Base-by-base conservation (phyloP, 2,888 invertebrate species). In the Acrobasis consociella region DNA sequence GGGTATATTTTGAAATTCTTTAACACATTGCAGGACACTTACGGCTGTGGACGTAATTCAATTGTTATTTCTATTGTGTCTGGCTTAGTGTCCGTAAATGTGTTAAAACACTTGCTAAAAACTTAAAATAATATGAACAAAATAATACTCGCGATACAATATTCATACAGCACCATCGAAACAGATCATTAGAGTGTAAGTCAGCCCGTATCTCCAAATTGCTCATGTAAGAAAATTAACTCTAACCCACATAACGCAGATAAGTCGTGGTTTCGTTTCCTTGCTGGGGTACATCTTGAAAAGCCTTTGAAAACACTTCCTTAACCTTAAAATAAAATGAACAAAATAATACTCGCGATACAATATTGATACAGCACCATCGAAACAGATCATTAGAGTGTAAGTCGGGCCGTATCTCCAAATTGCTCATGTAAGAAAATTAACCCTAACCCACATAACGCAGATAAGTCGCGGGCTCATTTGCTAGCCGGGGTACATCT, bases 1-100 rank as follows among this genome's bases (percentile, higher is more conserved):
- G 88, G 89, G 88, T 91, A 89, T 88, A 91, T 91, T 91, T 91
- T 89, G 91, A 92, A 91, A 91, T 91, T 92, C 91, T 92, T 91
- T 91, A 90, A n/a, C n/a, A n/a, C n/a, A n/a, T n/a, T n/a, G n/a
- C n/a, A n/a, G n/a, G n/a, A n/a, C n/a, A n/a, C n/a, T n/a, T n/a
- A n/a, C n/a, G n/a, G n/a, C n/a, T n/a, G n/a, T n/a, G n/a, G n/a
- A n/a, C n/a, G n/a, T n/a, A n/a, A n/a, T n/a, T n/a, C n/a, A n/a
- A n/a, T n/a, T n/a, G n/a, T n/a, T n/a, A n/a, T n/a, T n/a, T n/a
- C n/a, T n/a, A n/a, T n/a, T n/a, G n/a, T n/a, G n/a, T n/a, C n/a
- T n/a, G n/a, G n/a, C n/a, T n/a, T n/a, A n/a, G n/a, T n/a, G n/a
- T n/a, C n/a, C n/a, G n/a, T n/a, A n/a, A n/a, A n/a, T n/a, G n/a